Base-by-base conservation (phyloP, 2,797 vertebrate genomes). In the Hephaestus fuliginosus region DNA sequence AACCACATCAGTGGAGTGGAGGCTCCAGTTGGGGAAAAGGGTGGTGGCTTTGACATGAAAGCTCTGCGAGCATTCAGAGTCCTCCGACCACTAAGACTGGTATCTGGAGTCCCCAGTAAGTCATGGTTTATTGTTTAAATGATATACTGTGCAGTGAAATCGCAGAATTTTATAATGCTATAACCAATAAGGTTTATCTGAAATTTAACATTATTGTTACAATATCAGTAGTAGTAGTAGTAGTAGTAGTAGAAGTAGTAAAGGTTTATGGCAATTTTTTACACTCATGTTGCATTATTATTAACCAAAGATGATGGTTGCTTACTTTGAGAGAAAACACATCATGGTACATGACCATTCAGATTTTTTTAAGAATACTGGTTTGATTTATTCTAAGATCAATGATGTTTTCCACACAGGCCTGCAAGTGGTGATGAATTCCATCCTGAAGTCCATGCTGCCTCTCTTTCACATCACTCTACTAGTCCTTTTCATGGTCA, bases 21-120 rank as follows among this genome's bases (percentile, higher is more conserved):
- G 69, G 92, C 93, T 39, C 94, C 96, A 0, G 91, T 96, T 6
- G 96, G 97, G 55, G 97, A 96, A 52, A 97, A 97, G 77, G 97
- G 97, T 46, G 95, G 97, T 33, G 95, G 97, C 67, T 96, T 99
- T 76, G 97, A 99, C 2, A 98, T 98, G 95, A 99, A 99, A 88
- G 97, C 98, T 3, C 93, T 99, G 78, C 82, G 98, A 83, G 98
- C 98, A 0, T 99, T 99, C 78, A 96, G 97, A 0, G 98, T 99
- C 77, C 94, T 99, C 64, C 93, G 97, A 77, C 98, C 98, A 0
- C 95, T 99, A 22, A 96, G 98, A 70, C 94, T 99, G 30, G 97
- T 99, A 70, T 98, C 98, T 0, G 98, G 98, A 86, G 97, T 99
- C 68, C 98, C 98, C 0, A 99, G 98, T 99, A 92, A 80, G 97